Base-by-base conservation (phyloP, 2,888 invertebrate species). In the Scaptomyza polygonia region DNA sequence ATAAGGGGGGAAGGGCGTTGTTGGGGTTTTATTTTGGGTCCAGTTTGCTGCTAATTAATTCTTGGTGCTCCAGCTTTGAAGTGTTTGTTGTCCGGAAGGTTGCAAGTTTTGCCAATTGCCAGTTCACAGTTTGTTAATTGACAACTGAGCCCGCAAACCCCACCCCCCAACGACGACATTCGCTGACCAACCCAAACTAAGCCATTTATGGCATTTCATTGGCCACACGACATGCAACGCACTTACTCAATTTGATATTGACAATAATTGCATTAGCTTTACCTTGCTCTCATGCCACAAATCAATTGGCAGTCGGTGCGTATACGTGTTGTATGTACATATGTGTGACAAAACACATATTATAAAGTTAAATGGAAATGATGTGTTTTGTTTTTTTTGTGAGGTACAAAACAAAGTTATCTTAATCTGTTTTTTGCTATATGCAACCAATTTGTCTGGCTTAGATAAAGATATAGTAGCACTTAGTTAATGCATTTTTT, bases 241-340 rank as follows among this genome's bases (percentile, higher is more conserved):
- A 81, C 81, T 84, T 81, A 69, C 74, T 77, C 79, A 85, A 79
- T 82, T 79, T 85, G 42, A 71, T 81, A 68, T 77, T 68, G 72
- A 74, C 72, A 74, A 77, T 82, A 84, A 85, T 81, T 77, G 77
- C 79, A 81, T 81, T 79, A 79, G 65, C 48, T 43, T 40, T 51
- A 74, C 61, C 77, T 48, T 67, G 44, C 73, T 18, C 29, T n/a
- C 34, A 4, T 42, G 5, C 29, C 14, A 29, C 16, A 14, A 9
- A 12, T 42, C 5, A 29, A 14, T 27, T n/a, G 29, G 29, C 14
- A 30, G 45, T n/a, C 44, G 5, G 36, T 32, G 32, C 18, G 21
- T 18, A 25, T 30, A 25, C 30, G 16, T 39, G 40, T 30, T 32
- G 3, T 14, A 21, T 12, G 12, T 29, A 18, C n/a, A 29, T 43